Percentiles rank a stretch among this genome's conserved stretches.
Evolutionary conservation across 1,140 invertebrate species (phyloP).

Genomic region (Agrilus planipennis): DNA sequence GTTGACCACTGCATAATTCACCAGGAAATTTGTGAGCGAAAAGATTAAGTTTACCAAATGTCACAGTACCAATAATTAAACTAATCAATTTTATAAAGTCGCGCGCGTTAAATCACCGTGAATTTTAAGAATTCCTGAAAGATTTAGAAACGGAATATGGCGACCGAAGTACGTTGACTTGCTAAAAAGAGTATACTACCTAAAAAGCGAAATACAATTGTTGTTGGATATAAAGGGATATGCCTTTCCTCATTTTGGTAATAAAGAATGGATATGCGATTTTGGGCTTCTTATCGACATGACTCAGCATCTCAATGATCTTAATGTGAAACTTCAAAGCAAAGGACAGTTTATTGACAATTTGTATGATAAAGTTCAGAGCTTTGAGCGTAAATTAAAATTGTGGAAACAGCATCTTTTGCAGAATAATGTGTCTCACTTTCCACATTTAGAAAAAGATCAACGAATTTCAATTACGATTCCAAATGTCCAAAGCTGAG

Average conservation of each 20-base stretch:
- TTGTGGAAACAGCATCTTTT: slow-evolving; percentile 11
- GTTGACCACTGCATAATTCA: slow-evolving; percentile 17
- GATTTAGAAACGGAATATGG: slow-evolving; percentile 23
- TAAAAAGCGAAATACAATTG: slow-evolving; percentile 21
- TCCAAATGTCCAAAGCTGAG: slow-evolving; percentile 14
- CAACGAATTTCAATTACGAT: too few species aligned
- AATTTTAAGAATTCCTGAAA: slow-evolving; percentile 21
- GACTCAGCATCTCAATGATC: slow-evolving; percentile 14
- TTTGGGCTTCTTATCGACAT: slow-evolving; percentile 17
- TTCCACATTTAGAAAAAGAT: slow-evolving; percentile 12
- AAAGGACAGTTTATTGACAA: slow-evolving; percentile 16
- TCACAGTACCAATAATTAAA: slow-evolving; percentile 14
- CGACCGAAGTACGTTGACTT: slow-evolving; percentile 21
- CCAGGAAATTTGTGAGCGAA: slow-evolving; percentile 13
- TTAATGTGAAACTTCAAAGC: slow-evolving; percentile 11
- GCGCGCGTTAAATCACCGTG: slow-evolving; percentile 10
- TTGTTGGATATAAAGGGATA: slow-evolving; percentile 16
- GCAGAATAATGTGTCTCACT: slow-evolving; percentile 12
- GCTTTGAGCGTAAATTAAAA: slow-evolving; percentile 11
- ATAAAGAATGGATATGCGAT: slow-evolving; percentile 17
- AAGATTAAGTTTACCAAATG: slow-evolving; percentile 14
- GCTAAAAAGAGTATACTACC: slow-evolving; percentile 20
- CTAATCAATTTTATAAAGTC: slow-evolving; percentile 16
- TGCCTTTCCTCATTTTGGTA: slow-evolving; percentile 12
- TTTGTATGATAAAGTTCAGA: too few species aligned